These are phyloP conservation scores for Turritopsis rubra DNA, from an alignment of 30 jellyfish, hydroid and myxozoan genomes.

Conservation along the genomic window DNA sequence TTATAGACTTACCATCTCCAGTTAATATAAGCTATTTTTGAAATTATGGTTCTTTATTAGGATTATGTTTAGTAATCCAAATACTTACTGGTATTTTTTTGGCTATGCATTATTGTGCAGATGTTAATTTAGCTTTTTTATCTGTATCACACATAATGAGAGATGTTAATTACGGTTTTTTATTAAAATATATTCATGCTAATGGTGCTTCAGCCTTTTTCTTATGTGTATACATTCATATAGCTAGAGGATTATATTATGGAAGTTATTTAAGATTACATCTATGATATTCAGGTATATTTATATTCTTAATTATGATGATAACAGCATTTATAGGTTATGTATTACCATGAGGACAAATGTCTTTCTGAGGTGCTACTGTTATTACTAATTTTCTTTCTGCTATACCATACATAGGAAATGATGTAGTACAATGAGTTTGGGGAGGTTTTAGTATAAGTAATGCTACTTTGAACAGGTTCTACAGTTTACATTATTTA, in stretches of 20 bases:
- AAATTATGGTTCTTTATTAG: constrained; percentile 44
- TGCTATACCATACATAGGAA: constrained; percentile 37
- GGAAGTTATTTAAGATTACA: constrained; percentile 20
- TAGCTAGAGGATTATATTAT: constrained; percentile 43
- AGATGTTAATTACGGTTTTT: constrained; percentile 40
- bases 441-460: constrained; percentile 51
- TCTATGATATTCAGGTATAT: constrained; percentile 23
- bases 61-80: constrained; percentile 20
- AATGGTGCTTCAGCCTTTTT: constrained; percentile 52
- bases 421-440: constrained; percentile 36
- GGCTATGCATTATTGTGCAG: constrained; percentile 49
- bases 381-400: constrained; percentile 45
- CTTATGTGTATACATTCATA: constrained; percentile 33
- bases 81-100: constrained; percentile 39
- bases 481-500: constrained; percentile 31
- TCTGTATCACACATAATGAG: constrained; percentile 38
- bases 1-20: constrained; percentile 45
- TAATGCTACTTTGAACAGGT: constrained; percentile 39
- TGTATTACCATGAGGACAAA: constrained; percentile 55
- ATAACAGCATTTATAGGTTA: constrained; percentile 46
- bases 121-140: constrained; percentile 17
- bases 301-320: constrained; percentile 31
- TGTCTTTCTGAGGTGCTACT: constrained; percentile 52
- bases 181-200: constrained; percentile 32
- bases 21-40: constrained; percentile 23